These are phyloP conservation scores for Astyanax mexicanus DNA, from an alignment of 2,797 vertebrate genomes.

Conservation along the genomic window DNA sequence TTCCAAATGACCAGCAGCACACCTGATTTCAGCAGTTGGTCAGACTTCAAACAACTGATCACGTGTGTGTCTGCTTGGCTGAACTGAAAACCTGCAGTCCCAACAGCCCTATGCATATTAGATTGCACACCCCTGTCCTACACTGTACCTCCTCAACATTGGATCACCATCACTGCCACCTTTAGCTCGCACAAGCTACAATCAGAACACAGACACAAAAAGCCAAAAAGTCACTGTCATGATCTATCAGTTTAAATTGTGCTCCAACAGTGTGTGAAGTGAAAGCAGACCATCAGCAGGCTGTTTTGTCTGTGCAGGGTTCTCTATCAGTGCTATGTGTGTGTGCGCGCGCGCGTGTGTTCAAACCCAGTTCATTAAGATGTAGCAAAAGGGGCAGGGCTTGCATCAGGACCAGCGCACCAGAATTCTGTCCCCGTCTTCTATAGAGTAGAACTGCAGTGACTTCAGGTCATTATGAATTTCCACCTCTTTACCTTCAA, in stretches of 20 bases:
- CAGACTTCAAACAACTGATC: too few species aligned
- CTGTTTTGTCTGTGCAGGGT: neutral
- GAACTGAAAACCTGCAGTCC: too few species aligned
- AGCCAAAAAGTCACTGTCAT: neutral
- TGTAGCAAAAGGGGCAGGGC: neutral
- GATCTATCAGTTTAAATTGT: neutral
- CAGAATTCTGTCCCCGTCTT: slow-evolving; percentile 87
- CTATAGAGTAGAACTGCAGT: slow-evolving; percentile 90
- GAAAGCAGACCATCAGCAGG: neutral
- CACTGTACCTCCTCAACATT: too few species aligned
- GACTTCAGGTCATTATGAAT: slow-evolving; percentile 90
- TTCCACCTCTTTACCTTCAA: slow-evolving; percentile 86
- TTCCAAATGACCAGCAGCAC: too few species aligned
- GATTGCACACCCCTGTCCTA: too few species aligned
- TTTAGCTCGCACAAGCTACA: neutral
- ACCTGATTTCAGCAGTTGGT: too few species aligned
- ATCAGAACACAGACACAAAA: neutral
- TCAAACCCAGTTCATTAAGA: neutral
- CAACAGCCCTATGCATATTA: too few species aligned
- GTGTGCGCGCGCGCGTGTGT: too few species aligned
- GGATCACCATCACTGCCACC: neutral
- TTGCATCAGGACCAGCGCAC: slow-evolving; percentile 86
- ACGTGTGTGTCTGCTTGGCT: too few species aligned
- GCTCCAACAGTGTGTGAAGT: neutral
- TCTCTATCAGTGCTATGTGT: neutral